Evolutionary conservation across 2,888 invertebrate species (phyloP).

Genomic region (Allolobophora icterica): DNA sequence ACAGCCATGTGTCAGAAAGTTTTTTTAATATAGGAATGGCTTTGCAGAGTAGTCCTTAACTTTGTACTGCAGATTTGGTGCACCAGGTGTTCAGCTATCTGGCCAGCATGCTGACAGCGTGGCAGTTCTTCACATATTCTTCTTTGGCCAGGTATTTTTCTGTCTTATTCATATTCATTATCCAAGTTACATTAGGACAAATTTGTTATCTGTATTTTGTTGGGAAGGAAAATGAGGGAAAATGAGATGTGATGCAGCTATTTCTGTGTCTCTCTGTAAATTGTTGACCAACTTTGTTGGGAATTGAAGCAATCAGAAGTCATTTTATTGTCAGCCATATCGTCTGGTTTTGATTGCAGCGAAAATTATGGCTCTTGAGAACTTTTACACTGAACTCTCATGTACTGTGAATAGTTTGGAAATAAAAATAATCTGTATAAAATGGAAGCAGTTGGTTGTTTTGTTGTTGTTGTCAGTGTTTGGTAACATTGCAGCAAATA

Average conservation of each 20-base stretch:
- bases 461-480: neutral
- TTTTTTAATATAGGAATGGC: neutral
- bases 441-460: neutral
- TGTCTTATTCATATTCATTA: neutral
- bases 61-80: constrained; percentile 77
- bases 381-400: neutral
- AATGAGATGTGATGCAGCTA: neutral
- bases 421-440: neutral
- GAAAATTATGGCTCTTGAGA: neutral
- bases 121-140: constrained; percentile 77
- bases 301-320: neutral
- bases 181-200: neutral
- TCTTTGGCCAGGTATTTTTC: constrained; percentile 70
- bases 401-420: neutral
- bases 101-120: constrained; percentile 81
- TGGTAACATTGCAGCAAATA: no score
- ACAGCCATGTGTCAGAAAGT: neutral
- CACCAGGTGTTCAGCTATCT: constrained; percentile 91
- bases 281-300: neutral
- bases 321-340: neutral
- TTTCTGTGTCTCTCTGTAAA: neutral
- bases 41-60: neutral
- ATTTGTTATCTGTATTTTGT: neutral
- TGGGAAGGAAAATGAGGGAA: neutral
- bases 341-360: neutral